A percentile compares a stretch with the other conserved stretches of the same genome.
phyloP scores from a whole-genome alignment of 2,113 vertebrate species.

The Vombatus ursinus region DNA sequence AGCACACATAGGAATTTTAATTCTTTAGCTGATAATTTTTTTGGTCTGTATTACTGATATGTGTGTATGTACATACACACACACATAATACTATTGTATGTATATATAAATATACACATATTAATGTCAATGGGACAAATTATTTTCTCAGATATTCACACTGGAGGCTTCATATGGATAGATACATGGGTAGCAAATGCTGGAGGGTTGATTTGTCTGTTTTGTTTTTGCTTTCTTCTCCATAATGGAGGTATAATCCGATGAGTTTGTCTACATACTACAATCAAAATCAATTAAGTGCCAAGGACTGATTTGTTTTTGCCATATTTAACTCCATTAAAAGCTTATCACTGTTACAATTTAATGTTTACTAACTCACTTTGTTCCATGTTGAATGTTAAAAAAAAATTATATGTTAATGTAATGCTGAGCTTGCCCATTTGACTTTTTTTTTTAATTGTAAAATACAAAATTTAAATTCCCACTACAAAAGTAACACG shows the following conservation, averaged over 20 bases:
- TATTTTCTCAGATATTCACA: constrained; percentile 9
- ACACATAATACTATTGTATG: no score
- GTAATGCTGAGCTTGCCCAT: constrained; percentile 39
- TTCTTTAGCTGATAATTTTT: constrained; percentile 19
- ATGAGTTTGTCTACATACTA: constrained; percentile 65
- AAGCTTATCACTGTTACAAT: constrained; percentile 64
- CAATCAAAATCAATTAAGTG: constrained; percentile 72
- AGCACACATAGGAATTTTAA: constrained; percentile 27
- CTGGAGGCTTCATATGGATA: background rate
- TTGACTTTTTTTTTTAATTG: constrained; percentile 37
- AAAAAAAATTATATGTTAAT: constrained; percentile 61
- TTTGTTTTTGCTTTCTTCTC: constrained; percentile 55
- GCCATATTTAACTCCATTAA: constrained; percentile 66
- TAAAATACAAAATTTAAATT: constrained; percentile 45
- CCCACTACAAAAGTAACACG: background rate
- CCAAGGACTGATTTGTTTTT: constrained; percentile 66
- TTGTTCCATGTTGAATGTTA: constrained; percentile 63
- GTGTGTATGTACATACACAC: no score
- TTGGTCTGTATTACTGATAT: constrained; percentile 49
- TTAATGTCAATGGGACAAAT: constrained; percentile 40
- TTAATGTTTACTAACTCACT: constrained; percentile 60
- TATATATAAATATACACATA: background rate
- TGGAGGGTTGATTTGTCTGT: constrained; percentile 55
- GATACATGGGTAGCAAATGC: constrained; percentile 37
- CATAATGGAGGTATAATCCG: constrained; percentile 69